A percentile compares a stretch with the other conserved stretches of the same genome.
Conservation (phyloP, 1,140 invertebrate genomes). For the Eumeta japonica region DNA sequence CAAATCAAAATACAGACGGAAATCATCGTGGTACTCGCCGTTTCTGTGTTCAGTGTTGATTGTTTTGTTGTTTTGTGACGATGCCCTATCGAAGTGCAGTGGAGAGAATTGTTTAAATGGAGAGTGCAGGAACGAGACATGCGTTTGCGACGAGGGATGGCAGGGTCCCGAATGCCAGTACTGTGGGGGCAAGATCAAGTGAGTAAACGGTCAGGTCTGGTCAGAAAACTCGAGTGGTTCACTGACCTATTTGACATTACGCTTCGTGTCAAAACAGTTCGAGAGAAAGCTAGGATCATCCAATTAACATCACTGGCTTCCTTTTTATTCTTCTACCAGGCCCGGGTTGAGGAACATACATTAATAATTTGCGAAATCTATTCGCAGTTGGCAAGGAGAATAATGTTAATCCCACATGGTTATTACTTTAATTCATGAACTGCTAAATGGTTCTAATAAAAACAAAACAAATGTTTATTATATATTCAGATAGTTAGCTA, state of each 20-base stretch:
- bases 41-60: slow-evolving; percentile 55
- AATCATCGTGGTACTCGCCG: slow-evolving; percentile 59
- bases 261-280: slow-evolving; percentile 22
- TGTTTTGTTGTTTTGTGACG: slow-evolving; percentile 56
- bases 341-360: too few species aligned
- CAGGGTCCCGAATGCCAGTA: slow-evolving; percentile 83
- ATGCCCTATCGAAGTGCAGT: slow-evolving; percentile 55
- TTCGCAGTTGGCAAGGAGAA: too few species aligned
- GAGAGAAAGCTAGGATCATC: slow-evolving; percentile 49
- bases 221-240: slow-evolving; percentile 23
- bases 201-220: slow-evolving; percentile 35
- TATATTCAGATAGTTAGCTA: too few species aligned
- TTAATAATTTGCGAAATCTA: too few species aligned
- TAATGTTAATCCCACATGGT: too few species aligned
- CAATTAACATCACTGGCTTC: slow-evolving; percentile 53
- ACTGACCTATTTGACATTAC: slow-evolving; percentile 47
- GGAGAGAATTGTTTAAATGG: slow-evolving; percentile 51
- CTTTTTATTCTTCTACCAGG: too few species aligned
- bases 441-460: too few species aligned
- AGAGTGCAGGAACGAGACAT: slow-evolving; percentile 78
- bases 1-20: slow-evolving; percentile 79
- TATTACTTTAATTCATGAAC: too few species aligned
- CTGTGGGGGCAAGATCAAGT: slow-evolving; percentile 91
- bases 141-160: slow-evolving; percentile 88
- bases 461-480: too few species aligned